Evolutionary conservation across 2,888 invertebrate genomes (phyloP).

Genomic region (Dynastes maya): DNA sequence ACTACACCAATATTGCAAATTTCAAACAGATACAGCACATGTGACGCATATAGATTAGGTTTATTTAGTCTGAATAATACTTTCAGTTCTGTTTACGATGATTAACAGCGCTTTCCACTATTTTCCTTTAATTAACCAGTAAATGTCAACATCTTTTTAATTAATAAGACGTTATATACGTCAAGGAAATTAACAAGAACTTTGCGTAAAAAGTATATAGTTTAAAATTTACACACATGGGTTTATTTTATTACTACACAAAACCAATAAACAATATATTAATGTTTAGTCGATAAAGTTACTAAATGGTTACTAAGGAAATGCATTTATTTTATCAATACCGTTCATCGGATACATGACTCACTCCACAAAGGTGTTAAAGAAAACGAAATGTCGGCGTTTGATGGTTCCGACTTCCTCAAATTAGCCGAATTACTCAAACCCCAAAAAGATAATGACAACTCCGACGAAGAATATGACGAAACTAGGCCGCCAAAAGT

Average conservation of each 20-base stretch:
- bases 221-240: no score
- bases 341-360: background rate
- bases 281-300: background rate
- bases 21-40: no score
- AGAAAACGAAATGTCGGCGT: constrained; percentile 58
- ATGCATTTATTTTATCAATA: constrained; percentile 44
- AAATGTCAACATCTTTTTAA: constrained; percentile 2
- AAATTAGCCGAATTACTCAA: constrained; percentile 66
- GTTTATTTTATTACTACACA: background rate
- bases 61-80: no score
- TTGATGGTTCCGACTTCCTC: constrained; percentile 62
- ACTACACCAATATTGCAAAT: no score
- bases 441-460: constrained; percentile 59
- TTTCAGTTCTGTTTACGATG: background rate
- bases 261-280: background rate
- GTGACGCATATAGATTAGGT: no score
- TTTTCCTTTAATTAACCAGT: constrained; percentile 6
- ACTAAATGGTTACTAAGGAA: constrained; percentile 19
- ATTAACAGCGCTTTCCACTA: background rate
- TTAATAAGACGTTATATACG: background rate
- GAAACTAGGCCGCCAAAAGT: constrained; percentile 56
- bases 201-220: background rate
- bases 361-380: no score
- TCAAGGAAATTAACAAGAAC: background rate
- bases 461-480: constrained; percentile 64